Evolutionary conservation across 2,888 invertebrate species (phyloP).

Genomic region (Pharmacophagus antenor): DNA sequence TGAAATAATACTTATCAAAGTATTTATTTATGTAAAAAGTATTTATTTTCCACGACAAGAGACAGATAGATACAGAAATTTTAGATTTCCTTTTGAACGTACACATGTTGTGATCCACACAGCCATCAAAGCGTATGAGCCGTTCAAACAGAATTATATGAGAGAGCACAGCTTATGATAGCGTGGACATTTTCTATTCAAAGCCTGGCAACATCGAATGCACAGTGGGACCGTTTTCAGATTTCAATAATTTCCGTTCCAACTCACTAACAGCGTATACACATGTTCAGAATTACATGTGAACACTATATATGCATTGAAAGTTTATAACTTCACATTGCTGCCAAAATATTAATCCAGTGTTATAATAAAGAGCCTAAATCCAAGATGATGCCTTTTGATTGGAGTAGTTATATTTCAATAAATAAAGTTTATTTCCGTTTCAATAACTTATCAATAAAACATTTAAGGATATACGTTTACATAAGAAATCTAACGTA

Average conservation of each 20-base stretch:
- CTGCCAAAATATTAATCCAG: no score
- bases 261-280: slow-evolving; percentile 14
- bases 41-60: no score
- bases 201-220: neutral
- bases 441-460: no score
- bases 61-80: neutral
- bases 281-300: neutral
- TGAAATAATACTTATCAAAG: no score
- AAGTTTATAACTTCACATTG: neutral
- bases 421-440: no score
- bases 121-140: neutral
- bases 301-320: neutral
- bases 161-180: neutral
- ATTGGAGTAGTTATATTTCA: no score
- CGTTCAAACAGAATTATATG: neutral
- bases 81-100: neutral
- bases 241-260: slow-evolving; percentile 14
- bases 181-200: neutral
- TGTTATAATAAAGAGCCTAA: no score
- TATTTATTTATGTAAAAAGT: no score
- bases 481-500: no score
- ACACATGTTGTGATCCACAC: neutral
- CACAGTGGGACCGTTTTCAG: slow-evolving; percentile 8
- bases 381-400: no score
- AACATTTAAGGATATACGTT: no score